phyloP scores from a whole-genome alignment of 2,113 vertebrate species.

The Xerus inauris region DNA sequence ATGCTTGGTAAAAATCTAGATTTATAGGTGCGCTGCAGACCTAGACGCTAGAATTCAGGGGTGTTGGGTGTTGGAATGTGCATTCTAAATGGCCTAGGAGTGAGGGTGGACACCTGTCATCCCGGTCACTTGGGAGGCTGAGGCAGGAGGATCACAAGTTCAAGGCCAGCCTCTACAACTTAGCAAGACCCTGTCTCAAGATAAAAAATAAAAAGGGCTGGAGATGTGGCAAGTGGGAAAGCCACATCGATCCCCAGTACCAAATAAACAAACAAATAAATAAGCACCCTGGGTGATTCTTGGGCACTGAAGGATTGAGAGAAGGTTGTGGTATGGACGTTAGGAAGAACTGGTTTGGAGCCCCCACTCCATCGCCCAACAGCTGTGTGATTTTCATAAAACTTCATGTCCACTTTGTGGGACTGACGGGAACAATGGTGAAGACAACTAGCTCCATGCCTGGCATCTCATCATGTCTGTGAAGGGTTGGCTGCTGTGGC shows the following conservation, averaged over 20 bases:
- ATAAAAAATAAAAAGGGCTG: too few species aligned
- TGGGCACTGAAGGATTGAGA: neutral
- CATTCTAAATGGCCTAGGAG: neutral
- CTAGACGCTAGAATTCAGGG: neutral
- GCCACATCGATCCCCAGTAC: too few species aligned
- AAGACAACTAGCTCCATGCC: neutral
- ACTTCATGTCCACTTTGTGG: neutral
- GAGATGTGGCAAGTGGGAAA: too few species aligned
- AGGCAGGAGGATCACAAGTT: too few species aligned
- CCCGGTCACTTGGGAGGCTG: too few species aligned
- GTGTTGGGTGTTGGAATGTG: neutral
- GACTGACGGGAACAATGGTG: neutral
- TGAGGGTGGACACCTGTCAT: too few species aligned
- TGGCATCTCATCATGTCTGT: too few species aligned
- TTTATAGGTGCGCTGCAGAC: neutral
- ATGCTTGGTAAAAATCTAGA: neutral
- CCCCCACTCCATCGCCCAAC: neutral
- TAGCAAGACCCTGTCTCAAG: too few species aligned
- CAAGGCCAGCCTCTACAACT: too few species aligned
- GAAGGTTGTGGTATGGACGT: neutral
- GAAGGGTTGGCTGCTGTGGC: too few species aligned
- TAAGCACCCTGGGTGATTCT: neutral
- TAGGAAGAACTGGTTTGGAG: neutral
- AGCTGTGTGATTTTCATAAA: neutral
- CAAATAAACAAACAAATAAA: neutral